Evolutionary conservation across 2,113 vertebrate species (phyloP).

Genomic region (Propithecus coquereli): DNA sequence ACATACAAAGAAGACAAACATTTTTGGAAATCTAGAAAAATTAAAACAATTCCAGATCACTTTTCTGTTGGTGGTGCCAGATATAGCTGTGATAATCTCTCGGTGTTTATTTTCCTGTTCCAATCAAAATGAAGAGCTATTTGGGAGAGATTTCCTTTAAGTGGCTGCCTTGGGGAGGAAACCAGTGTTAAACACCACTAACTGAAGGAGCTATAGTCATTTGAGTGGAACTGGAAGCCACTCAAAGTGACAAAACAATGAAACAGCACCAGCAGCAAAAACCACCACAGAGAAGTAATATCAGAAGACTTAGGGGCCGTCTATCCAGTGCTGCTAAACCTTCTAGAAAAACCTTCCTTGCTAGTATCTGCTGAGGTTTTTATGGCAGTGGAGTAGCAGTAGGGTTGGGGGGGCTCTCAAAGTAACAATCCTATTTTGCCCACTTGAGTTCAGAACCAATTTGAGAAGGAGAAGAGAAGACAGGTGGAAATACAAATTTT

Average conservation of each 20-base stretch:
- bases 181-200: background rate
- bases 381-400: too few species aligned
- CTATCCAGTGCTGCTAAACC: background rate
- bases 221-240: background rate
- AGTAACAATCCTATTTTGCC: background rate
- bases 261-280: background rate
- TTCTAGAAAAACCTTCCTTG: background rate
- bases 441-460: background rate
- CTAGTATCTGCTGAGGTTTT: background rate
- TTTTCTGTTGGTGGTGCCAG: background rate
- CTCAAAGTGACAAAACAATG: background rate
- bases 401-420: background rate
- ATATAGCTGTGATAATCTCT: background rate
- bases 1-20: slow-evolving; percentile 8
- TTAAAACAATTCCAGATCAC: background rate
- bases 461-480: background rate
- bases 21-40: slow-evolving; percentile 35
- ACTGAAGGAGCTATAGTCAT: background rate
- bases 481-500: background rate
- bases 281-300: background rate
- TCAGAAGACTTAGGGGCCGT: background rate
- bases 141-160: slow-evolving; percentile 12
- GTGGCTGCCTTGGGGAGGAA: background rate
- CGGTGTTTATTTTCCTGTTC: slow-evolving; percentile 41
- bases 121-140: slow-evolving; percentile 32